Conservation (phyloP, 1,140 invertebrate species). For the Gryllus bimaculatus region DNA sequence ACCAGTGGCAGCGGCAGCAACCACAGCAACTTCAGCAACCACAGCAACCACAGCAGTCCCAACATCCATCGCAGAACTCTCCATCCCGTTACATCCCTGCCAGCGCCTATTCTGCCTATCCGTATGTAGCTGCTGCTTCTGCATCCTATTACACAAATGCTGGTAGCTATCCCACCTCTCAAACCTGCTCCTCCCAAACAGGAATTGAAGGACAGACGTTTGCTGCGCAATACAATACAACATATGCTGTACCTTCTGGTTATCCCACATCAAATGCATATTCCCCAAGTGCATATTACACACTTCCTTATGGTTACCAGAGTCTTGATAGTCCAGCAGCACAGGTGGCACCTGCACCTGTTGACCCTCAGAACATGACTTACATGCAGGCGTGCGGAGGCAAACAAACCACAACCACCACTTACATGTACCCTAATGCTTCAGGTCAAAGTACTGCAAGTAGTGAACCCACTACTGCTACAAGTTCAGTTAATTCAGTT, state of each 20-base stretch:
- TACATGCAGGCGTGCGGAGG: slow-evolving; percentile 25
- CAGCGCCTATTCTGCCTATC: slow-evolving; percentile 22
- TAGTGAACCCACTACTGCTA: background rate
- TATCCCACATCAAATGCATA: slow-evolving; percentile 9
- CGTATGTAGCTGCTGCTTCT: slow-evolving; percentile 24
- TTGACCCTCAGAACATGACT: slow-evolving; percentile 19
- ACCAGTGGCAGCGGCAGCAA: background rate
- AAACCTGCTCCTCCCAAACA: slow-evolving; percentile 24
- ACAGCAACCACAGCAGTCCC: background rate
- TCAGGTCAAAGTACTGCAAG: background rate
- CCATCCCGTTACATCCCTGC: background rate
- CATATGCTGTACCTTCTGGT: background rate
- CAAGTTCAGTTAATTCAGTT: background rate
- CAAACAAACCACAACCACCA: slow-evolving; percentile 19
- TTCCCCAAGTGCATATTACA: slow-evolving; percentile 24
- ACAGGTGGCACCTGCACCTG: slow-evolving; percentile 2
- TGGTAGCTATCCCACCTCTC: slow-evolving; percentile 20
- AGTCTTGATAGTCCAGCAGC: slow-evolving; percentile 11
- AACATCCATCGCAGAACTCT: no score
- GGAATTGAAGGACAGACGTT: slow-evolving; percentile 21
- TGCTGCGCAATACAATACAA: slow-evolving; percentile 18
- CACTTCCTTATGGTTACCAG: slow-evolving; percentile 24
- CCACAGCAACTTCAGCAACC: background rate
- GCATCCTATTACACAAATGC: slow-evolving; percentile 26
- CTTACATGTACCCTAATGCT: slow-evolving; percentile 6